Conservation (phyloP, 2,113 vertebrate species). For the Pungitius pungitius region DNA sequence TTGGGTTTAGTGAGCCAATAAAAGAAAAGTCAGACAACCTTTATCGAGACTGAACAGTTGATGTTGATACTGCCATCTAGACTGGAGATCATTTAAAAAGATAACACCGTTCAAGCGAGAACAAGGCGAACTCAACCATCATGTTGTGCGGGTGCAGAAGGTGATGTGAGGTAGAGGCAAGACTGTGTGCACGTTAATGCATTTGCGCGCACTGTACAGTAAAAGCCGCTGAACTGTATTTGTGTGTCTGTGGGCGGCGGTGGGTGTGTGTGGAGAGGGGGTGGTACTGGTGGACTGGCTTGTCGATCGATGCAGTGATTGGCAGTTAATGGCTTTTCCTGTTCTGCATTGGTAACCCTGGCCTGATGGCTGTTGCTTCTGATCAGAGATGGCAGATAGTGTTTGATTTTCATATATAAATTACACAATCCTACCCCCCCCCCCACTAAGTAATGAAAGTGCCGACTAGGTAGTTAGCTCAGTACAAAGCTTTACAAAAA, state of each 20-base stretch:
- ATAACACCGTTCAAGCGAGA: constrained; percentile 41
- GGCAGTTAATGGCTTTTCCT: constrained; percentile 88
- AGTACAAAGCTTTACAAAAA: constrained; percentile 20
- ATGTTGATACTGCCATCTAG: constrained; percentile 66
- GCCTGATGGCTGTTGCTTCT: constrained; percentile 83
- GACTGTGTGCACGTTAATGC: constrained; percentile 5
- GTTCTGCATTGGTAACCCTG: constrained; percentile 85
- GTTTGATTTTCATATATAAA: constrained; percentile 84
- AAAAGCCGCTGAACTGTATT: constrained; percentile 51
- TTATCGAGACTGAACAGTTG: constrained; percentile 61
- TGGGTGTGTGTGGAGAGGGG: constrained; percentile 40
- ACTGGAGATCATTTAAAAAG: constrained; percentile 65
- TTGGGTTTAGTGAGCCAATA: constrained; percentile 42
- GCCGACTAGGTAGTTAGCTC: constrained; percentile 36
- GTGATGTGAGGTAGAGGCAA: constrained; percentile 30
- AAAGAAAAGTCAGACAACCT: constrained; percentile 39
- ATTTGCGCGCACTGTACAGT: constrained; percentile 53
- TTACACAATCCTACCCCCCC: constrained; percentile 34
- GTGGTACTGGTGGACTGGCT: constrained; percentile 75
- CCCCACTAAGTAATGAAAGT: constrained; percentile 27
- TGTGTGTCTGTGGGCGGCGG: constrained; percentile 61
- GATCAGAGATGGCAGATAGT: constrained; percentile 84
- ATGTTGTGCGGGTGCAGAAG: background rate
- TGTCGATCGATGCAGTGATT: constrained; percentile 86
- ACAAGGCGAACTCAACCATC: constrained; percentile 37